Conservation (phyloP, 1,140 invertebrate species). For the Brachionus plicatilis region DNA sequence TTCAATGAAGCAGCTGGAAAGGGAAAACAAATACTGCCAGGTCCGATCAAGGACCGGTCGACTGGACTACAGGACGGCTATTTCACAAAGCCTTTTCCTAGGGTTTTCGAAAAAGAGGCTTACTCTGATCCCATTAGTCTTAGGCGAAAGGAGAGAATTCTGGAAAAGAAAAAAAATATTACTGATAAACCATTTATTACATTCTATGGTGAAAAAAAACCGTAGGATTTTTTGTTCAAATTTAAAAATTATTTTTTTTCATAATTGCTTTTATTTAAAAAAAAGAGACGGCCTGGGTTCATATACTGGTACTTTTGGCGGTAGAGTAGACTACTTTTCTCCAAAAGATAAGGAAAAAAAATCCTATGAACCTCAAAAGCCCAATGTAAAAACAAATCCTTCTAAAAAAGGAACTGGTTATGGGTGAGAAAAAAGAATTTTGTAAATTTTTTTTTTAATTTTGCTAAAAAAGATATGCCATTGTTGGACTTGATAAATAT, state of each 20-base stretch:
- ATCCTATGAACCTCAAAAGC: constrained; percentile 45
- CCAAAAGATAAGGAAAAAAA: constrained; percentile 43
- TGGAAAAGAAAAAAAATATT: constrained; percentile 52
- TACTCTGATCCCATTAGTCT: constrained; percentile 54
- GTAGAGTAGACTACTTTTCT: constrained; percentile 49
- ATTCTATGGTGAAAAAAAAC: constrained; percentile 51
- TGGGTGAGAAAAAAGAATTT: constrained; percentile 47
- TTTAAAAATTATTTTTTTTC: constrained; percentile 44
- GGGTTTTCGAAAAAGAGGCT: constrained; percentile 52
- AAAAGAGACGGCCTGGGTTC: constrained; percentile 48
- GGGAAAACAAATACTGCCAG: constrained; percentile 53
- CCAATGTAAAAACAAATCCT: constrained; percentile 54
- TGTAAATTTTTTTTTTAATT: not conserved
- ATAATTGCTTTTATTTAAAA: not conserved
- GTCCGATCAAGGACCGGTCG: constrained; percentile 47
- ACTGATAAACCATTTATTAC: constrained; percentile 52
- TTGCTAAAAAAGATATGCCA: not conserved
- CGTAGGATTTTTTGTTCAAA: constrained; percentile 44
- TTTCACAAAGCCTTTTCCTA: constrained; percentile 50
- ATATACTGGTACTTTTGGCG: constrained; percentile 53
- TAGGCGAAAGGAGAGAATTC: constrained; percentile 47
- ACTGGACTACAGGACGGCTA: constrained; percentile 52
- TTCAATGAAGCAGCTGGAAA: constrained; percentile 53
- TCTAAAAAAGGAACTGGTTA: constrained; percentile 55
- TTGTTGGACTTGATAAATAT: constrained; percentile 36